Percentiles rank a stretch among this genome's conserved stretches.
These are phyloP conservation scores for Pseudoips prasinana DNA, from an alignment of 2,888 invertebrate species.

Conservation along the genomic window DNA sequence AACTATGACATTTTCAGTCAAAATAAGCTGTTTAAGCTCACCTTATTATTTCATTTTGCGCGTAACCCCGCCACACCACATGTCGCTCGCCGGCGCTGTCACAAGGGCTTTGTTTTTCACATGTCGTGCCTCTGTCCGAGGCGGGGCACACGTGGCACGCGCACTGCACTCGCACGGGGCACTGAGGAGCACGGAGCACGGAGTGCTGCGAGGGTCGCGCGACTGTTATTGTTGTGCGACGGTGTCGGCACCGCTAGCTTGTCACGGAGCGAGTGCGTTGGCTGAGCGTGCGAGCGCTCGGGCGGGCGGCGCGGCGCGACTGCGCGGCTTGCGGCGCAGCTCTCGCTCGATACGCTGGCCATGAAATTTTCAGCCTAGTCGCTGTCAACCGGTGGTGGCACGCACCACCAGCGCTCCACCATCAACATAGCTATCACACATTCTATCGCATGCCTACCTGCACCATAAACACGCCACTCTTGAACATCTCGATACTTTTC, in stretches of 20 bases:
- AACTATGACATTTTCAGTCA: background rate
- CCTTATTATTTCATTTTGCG: conserved; percentile 79
- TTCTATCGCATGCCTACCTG: too few relatives aligned
- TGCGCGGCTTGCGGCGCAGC: conserved; percentile 59
- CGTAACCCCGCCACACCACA: conserved; percentile 54
- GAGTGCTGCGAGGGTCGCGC: conserved; percentile 50
- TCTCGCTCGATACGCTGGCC: conserved; percentile 77
- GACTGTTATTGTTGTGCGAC: conserved; percentile 51
- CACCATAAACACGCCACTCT: too few relatives aligned
- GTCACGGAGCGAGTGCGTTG: conserved; percentile 48
- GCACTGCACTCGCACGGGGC: conserved; percentile 53
- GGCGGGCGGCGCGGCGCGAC: conserved; percentile 60
- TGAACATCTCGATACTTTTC: too few relatives aligned
- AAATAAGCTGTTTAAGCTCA: conserved; percentile 34
- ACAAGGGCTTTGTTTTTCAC: conserved; percentile 55
- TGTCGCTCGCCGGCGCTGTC: conserved; percentile 52
- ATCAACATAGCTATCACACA: too few relatives aligned
- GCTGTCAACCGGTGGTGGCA: conserved; percentile 77
- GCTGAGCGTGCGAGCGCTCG: conserved; percentile 47
- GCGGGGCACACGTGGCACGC: conserved; percentile 46
- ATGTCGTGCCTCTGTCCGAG: conserved; percentile 42
- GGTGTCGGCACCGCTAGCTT: conserved; percentile 39
- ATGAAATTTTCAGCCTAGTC: conserved; percentile 76
- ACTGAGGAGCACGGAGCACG: conserved; percentile 46
- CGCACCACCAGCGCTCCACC: conserved; percentile 53